phyloP scores from a whole-genome alignment of 1,140 invertebrate genomes.

The Uloborus diversus region DNA sequence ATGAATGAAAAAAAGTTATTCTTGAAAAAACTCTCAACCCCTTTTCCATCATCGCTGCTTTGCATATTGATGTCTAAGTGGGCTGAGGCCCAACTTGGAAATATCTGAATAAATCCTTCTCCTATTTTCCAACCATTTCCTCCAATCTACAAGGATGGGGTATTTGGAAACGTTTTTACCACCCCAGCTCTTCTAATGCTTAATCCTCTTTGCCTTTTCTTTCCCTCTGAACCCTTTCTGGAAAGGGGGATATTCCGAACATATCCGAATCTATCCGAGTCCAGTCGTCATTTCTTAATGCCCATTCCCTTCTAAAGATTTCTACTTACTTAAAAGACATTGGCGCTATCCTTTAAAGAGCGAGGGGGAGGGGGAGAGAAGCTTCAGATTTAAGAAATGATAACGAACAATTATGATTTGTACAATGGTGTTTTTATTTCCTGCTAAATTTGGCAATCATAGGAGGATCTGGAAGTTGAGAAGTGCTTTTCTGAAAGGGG shows the following conservation, averaged over 20 bases:
- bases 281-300: conserved; percentile 27
- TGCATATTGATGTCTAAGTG: conserved; percentile 21
- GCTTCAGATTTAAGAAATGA: no score
- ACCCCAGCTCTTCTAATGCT: conserved; percentile 9
- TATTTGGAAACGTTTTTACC: conserved; percentile 14
- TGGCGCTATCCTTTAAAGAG: no score
- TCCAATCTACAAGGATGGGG: neutral
- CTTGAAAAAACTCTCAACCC: neutral
- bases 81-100: neutral
- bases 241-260: neutral
- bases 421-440: no score
- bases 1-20: neutral
- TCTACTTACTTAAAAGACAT: no score
- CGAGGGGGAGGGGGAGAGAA: no score
- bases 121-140: neutral
- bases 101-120: conserved; percentile 28
- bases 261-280: conserved; percentile 8
- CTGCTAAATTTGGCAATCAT: no score
- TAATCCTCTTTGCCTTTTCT: conserved; percentile 27
- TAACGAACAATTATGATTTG: no score
- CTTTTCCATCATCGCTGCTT: conserved; percentile 14
- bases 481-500: no score
- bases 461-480: no score
- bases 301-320: no score
- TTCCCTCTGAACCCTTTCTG: neutral